Conservation (phyloP, 2,113 vertebrate genomes). For the Pithys albifrons region DNA sequence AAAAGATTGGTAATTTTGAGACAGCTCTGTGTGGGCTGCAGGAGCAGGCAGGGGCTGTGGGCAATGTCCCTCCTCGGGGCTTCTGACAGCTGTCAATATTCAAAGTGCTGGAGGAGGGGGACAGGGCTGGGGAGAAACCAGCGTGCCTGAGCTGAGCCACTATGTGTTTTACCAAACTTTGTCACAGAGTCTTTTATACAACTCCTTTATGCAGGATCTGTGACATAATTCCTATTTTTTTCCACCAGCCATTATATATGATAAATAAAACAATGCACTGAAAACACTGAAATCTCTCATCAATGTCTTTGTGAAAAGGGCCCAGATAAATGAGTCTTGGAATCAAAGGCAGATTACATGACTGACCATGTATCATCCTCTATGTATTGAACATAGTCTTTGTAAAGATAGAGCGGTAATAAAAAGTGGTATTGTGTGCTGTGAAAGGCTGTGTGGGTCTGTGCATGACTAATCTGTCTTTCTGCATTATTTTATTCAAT, state of each 20-base stretch:
- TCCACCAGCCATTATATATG: conserved; percentile 81
- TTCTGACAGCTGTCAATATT: conserved; percentile 52
- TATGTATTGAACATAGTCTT: conserved; percentile 98
- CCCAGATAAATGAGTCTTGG: conserved; percentile 96
- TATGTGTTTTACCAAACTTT: conserved; percentile 72
- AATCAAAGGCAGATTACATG: conserved; percentile 99
- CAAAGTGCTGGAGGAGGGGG: neutral
- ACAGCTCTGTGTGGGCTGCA: neutral
- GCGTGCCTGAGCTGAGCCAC: neutral
- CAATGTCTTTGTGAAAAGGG: conserved; percentile 98
- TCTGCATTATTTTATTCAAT: conserved; percentile 99
- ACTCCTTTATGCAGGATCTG: conserved; percentile 74
- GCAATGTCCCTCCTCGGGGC: neutral
- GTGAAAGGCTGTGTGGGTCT: conserved; percentile 98
- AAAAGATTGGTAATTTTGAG: conserved; percentile 27
- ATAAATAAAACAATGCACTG: conserved; percentile 84
- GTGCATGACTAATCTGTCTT: conserved; percentile 99
- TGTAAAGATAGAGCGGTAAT: conserved; percentile 98
- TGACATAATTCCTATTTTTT: conserved; percentile 79
- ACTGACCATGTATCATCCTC: conserved; percentile 99
- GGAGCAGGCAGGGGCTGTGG: neutral
- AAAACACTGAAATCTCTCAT: conserved; percentile 94
- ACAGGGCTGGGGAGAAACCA: neutral
- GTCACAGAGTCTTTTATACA: conserved; percentile 71
- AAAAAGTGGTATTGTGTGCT: conserved; percentile 98